Base-by-base conservation (phyloP, 2,797 vertebrate species). In the Sciurus vulgaris region DNA sequence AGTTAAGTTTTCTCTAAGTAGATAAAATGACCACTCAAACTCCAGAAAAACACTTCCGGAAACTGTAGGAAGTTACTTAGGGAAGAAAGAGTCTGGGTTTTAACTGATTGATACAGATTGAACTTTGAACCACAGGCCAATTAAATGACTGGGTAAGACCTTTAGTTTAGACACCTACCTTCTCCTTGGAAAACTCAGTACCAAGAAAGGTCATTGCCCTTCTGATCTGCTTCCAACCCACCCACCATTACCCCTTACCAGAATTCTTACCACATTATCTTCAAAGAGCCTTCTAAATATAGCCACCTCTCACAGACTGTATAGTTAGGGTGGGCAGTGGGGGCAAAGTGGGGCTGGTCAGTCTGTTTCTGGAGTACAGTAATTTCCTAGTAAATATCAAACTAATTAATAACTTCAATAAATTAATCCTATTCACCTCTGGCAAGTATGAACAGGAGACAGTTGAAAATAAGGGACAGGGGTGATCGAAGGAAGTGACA, bases 1-100 rank as follows among this genome's bases (percentile, higher is more conserved):
- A 86, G 49, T 47, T 54, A 73, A 18, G 17, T 89, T 92, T 86
- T 82, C 67, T 86, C 54, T 70, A 79, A 44, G 54, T 22, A 79
- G 59, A 30, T 63, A 65, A 61, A 95, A 88, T 33, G 47, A 85
- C 47, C 54, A 49, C 59, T 92, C 38, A 92, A 65, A 91, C 49
- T 93, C 67, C 73, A 87, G 74, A 83, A 63, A 94, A 92, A 89
- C 79, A 72, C 24, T 93, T 96, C 61, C 61, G 38, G 56, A 91
- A 86, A 82, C 67, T 84, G 41, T 93, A 10, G 28, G 28, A 93
- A 86, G n/a, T 79, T 2, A 5, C 24, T 63, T 56, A 28, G 41
- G 65, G 30, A 35, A 3, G 56, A 84, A 94, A 92, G 54, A 87
- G 85, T 63, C 72, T 96, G 7, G 59, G 72, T 79, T 95, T 91